Evolutionary conservation across 2,888 invertebrate species (phyloP).

Genomic region (Tiphia femorata): DNA sequence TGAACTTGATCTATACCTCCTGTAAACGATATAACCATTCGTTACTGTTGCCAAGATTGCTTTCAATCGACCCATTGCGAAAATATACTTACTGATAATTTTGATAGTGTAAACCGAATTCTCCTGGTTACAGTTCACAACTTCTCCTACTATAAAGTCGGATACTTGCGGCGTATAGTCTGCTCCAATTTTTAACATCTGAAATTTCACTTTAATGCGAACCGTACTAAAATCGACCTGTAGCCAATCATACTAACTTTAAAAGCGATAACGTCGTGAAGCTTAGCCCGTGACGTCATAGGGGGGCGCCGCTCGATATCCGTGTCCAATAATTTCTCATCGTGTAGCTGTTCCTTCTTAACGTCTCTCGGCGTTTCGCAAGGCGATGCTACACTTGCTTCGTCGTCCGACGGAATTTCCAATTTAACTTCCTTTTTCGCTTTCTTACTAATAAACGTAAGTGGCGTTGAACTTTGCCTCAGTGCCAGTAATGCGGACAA

Average conservation of each 20-base stretch:
- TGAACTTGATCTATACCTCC: constrained; percentile 60
- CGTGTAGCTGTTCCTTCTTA: neutral
- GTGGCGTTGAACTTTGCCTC: constrained; percentile 50
- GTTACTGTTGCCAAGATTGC: neutral
- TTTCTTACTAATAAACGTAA: constrained; percentile 42
- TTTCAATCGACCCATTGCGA: neutral
- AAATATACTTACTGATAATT: constrained; percentile 46
- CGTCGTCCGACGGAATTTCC: constrained; percentile 2
- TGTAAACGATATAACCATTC: constrained; percentile 39
- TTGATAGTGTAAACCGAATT: constrained; percentile 44
- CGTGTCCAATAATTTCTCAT: neutral
- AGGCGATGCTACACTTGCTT: neutral
- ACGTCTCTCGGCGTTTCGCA: neutral
- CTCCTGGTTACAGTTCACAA: constrained; percentile 37
- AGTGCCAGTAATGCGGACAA: constrained; percentile 48
- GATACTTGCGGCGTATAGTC: constrained; percentile 68
- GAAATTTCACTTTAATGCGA: constrained; percentile 26
- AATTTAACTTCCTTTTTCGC: constrained; percentile 13
- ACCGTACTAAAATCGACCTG: neutral
- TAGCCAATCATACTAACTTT: constrained; percentile 35
- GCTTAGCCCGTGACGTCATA: constrained; percentile 20
- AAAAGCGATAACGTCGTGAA: constrained; percentile 45
- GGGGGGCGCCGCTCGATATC: constrained; percentile 20
- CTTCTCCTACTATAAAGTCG: constrained; percentile 60
- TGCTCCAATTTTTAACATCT: constrained; percentile 64